Evolutionary conservation across 1,140 invertebrate genomes (phyloP), one percentile per base, ranked within the genome.

Genomic region (Drosophila santomea): DNA sequence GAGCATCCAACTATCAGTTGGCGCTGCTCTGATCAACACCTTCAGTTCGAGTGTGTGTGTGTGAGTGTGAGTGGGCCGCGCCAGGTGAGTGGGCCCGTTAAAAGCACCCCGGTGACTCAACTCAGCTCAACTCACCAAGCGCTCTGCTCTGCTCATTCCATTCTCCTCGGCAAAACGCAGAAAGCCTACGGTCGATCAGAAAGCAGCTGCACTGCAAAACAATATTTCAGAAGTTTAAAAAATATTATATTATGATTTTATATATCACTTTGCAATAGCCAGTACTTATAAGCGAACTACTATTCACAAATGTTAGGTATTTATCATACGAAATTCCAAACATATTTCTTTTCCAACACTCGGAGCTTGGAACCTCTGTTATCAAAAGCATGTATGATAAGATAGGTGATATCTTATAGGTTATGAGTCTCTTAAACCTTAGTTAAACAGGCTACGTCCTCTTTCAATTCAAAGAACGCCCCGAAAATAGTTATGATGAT

Each of bases 51-150:
- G 32, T 25, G 39, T 50, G 23, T 63, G 61, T 25, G 8, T 32
- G 32, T 32, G 32, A 32, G 32, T 50, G 23, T 63, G 62, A 41
- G 62, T 76, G 36, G 35, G 55, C 17, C 32, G 54, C 47, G 54
- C 48, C 45, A 79, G 79, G 64, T 82, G 83, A 86, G 83, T 86
- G 66, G 66, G 84, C 62, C 56, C 60, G 47, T 73, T 59, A 63
- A 77, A 68, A 67, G 57, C 62, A 43, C 20, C 58, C 32, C 74
- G 64, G 84, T 88, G 83, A 88, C 67, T 88, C 84, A 86, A 75
- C 62, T 32, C 47, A 20, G 25, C 25, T 4, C 25, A 25, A 60
- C 32, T 10, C 32, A 54, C 48, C 41, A n/a, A 32, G 32, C 32
- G 58, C 28, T 36, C n/a, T 11, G 25, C 28, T 36, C n/a, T 8